Evolutionary conservation across 2,888 invertebrate genomes (phyloP), one percentile per base, ranked within the genome.

Genomic region (Maniola hyperantus): DNA sequence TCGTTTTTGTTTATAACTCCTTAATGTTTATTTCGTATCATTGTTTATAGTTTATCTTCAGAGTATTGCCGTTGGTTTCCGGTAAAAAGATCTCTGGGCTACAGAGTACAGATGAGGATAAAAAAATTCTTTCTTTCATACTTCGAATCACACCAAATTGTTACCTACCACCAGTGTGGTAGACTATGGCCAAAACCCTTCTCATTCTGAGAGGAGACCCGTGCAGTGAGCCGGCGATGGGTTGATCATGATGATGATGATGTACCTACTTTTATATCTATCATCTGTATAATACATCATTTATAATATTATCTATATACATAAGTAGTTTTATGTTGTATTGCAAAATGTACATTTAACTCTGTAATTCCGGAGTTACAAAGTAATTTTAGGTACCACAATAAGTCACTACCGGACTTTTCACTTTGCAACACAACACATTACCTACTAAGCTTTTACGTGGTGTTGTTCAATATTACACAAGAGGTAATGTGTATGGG

Each of bases 401-500:
- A 36, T 61, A 36, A 50, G 36, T 36, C 50, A 36, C 48, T 57
- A 50, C 61, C 61, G 61, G 53, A 62, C 62, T 62, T 62, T 62
- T 11, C 36, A 62, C 39, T 62, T 50, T 48, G 18, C 20, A 55
- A 55, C 64, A 20, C 46, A 48, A 48, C 55, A 39, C 64, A 60
- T 69, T 66, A 66, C 61, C 66, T 57, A 66, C 66, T 66, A 62
- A 55, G 64, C 60, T 69, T 66, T 69, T 57, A 69, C 57, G 59
- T 36, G 48, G 64, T 33, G 67, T 62, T 61, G 71, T 71, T 72
- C 69, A 72, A 72, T 72, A 67, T 66, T 6, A 58, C 57, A 18
- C 36, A 55, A 26, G 54, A 54, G 57, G 63, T 72, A 72, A 72
- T 72, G 72, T 65, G 63, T 44, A 53, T 64, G 67, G 67, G 42